Evolutionary conservation across 2,888 invertebrate species (phyloP).

Genomic region (Antheraea yamamai): DNA sequence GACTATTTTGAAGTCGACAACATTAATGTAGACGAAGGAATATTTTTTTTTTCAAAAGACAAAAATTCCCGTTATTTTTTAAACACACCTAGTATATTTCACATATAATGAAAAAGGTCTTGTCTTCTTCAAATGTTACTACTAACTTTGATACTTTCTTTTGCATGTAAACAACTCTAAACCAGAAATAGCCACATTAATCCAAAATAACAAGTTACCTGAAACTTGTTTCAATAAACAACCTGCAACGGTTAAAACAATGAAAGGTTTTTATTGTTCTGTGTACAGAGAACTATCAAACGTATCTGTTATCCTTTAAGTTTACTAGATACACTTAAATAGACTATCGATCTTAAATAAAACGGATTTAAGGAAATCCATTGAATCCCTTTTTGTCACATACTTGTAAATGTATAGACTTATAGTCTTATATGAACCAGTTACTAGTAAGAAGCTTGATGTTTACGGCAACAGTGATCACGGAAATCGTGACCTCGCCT

Average conservation of each 20-base stretch:
- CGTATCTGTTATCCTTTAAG: background rate
- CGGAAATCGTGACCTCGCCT: background rate
- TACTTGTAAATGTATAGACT: background rate
- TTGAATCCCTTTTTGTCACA: background rate
- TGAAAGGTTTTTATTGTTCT: conserved; percentile 2
- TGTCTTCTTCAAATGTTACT: too few relatives aligned
- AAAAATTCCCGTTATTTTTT: too few relatives aligned
- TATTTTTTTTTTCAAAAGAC: too few relatives aligned
- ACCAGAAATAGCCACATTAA: background rate
- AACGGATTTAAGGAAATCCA: background rate
- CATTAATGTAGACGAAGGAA: too few relatives aligned
- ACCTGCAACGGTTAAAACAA: background rate
- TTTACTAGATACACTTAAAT: background rate
- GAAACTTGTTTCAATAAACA: conserved; percentile 4
- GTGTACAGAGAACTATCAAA: conserved; percentile 4
- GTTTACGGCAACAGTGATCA: background rate
- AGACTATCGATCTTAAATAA: background rate
- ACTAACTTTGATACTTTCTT: background rate
- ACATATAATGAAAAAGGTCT: too few relatives aligned
- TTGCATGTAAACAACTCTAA: background rate
- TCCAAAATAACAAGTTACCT: background rate
- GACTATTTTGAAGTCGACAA: too few relatives aligned
- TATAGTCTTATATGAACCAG: background rate
- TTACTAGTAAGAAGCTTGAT: background rate
- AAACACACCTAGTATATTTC: too few relatives aligned